Evolutionary conservation across 1,140 invertebrate genomes (phyloP), one percentile per base, ranked within the genome.

Genomic region (Drosophila biarmipes): DNA sequence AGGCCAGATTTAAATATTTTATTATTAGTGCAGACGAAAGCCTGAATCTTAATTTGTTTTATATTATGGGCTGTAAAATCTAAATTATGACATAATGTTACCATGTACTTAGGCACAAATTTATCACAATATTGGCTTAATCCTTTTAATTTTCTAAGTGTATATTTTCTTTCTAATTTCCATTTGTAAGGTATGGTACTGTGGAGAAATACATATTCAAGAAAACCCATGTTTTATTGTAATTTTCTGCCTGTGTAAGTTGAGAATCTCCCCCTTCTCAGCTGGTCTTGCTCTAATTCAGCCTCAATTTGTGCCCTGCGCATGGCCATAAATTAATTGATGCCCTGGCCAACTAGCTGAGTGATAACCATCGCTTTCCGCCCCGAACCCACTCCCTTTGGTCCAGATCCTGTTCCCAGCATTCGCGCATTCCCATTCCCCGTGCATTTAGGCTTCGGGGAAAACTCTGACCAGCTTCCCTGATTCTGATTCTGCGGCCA

Each of bases 261-360:
- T 17, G 15, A 11, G 2, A 45, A 27, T 27, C 19, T 35, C 37
- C 38, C 29, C 14, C 48, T n/a, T 17, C 10, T 24, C 38, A 19
- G 14, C 10, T 69, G 24, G 42, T 38, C 4, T 53, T 74, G 75
- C 54, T 84, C 71, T 69, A 78, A 82, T 84, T 84, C 81, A 85
- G 79, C 77, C 68, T 77, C 80, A 91, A 91, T 90, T 91, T 91
- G 89, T 91, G 89, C 79, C 58, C 73, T 66, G 82, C 74, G 76
- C 77, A 80, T 72, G 63, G 61, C 89, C 69, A 91, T 91, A 91
- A 91, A 91, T 91, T 91, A 90, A 90, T 90, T 79, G 73, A 53
- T 62, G 46, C 56, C 63, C 62, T 61, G 42, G 43, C 51, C 49
- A 19, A 53, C 54, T 51, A 42, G 53, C 64, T 73, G 69, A 76